phyloP scores from a whole-genome alignment of 2,888 invertebrate genomes.

The Zaprionus obscuricornis region DNA sequence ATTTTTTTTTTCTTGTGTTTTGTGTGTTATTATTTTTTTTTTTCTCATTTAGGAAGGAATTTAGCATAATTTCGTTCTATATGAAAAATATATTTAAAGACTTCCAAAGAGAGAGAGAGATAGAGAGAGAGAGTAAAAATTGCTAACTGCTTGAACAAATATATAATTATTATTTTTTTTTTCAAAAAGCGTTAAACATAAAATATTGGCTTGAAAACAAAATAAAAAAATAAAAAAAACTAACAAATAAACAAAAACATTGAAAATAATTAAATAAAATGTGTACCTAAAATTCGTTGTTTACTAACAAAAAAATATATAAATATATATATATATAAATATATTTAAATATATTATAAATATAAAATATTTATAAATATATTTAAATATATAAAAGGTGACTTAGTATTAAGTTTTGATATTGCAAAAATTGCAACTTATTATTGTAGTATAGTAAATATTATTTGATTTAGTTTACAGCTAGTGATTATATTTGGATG shows the following conservation, averaged over 20 bases:
- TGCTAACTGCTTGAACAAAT: conserved; percentile 62
- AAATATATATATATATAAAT: conserved; percentile 25
- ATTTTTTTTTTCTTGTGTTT: conserved; percentile 55
- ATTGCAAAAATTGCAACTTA: conserved; percentile 18
- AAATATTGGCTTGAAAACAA: conserved; percentile 40
- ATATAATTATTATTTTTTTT: conserved; percentile 50
- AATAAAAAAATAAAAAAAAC: conserved; percentile 4
- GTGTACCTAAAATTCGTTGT: conserved; percentile 36
- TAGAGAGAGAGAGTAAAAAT: conserved; percentile 51
- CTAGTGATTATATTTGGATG: conserved; percentile 38
- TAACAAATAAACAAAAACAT: not conserved
- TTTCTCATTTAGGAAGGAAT: conserved; percentile 55
- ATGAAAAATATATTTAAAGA: conserved; percentile 59
- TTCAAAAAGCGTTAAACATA: conserved; percentile 60
- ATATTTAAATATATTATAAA: too few relatives aligned
- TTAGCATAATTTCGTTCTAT: conserved; percentile 80
- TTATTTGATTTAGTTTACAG: conserved; percentile 40
- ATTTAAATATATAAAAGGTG: conserved; percentile 31
- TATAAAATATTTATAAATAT: conserved; percentile 14
- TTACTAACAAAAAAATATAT: conserved; percentile 18
- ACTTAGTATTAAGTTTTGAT: conserved; percentile 39
- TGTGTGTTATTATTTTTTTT: conserved; percentile 27
- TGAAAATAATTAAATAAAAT: conserved; percentile 13
- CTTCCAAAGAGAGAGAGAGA: conserved; percentile 46
- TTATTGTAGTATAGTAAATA: conserved; percentile 22